phyloP scores from a whole-genome alignment of 2,888 invertebrate genomes.

The Thysanoteuthis rhombus region DNA sequence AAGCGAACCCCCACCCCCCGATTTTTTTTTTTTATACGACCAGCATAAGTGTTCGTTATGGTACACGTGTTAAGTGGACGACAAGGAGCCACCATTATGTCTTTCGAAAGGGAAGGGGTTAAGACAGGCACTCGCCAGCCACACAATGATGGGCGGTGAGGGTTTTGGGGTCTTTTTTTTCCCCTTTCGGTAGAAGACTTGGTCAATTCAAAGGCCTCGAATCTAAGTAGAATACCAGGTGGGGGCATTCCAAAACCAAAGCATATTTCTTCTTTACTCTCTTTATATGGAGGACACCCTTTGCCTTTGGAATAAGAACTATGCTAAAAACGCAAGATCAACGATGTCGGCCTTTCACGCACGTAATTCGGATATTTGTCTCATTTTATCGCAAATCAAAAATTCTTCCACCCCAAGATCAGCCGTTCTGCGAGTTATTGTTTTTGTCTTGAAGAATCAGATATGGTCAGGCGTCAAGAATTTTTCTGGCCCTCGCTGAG shows the following conservation, averaged over 20 bases:
- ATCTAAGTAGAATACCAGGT: not conserved
- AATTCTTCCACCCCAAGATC: not conserved
- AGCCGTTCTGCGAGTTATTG: not conserved
- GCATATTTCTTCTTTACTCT: not conserved
- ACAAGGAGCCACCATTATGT: no score
- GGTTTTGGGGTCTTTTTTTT: no score
- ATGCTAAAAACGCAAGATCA: not conserved
- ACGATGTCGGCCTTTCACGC: not conserved
- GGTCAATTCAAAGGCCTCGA: not conserved
- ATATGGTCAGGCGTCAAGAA: not conserved
- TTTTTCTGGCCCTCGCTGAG: not conserved
- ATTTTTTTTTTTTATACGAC: no score
- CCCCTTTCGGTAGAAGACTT: no score
- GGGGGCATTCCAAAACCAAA: not conserved
- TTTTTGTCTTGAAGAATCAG: not conserved
- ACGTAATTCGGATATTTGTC: not conserved
- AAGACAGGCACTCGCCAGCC: no score
- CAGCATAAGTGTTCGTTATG: no score
- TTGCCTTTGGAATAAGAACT: not conserved
- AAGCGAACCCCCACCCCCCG: no score
- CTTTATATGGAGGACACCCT: not conserved
- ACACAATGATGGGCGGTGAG: no score
- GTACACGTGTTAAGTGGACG: no score
- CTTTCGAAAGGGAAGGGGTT: no score
- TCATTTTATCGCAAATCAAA: constrained; percentile 12